Conservation (phyloP, 2,888 invertebrate genomes). For the Leucophora obtusa region DNA sequence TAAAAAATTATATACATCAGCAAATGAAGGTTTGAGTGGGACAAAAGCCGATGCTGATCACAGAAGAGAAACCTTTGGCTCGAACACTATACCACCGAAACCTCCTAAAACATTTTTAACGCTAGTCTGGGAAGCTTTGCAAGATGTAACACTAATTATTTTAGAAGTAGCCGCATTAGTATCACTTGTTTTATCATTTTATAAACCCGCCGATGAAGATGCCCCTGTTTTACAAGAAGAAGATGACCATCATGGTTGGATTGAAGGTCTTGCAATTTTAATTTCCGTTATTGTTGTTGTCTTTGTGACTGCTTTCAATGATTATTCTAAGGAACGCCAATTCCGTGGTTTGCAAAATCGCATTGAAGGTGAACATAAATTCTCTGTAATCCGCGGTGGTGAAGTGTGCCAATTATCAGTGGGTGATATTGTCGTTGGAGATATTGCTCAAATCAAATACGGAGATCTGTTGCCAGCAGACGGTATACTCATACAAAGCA, state of each 20-base stretch:
- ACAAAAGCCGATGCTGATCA: no score
- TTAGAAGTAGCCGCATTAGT: no score
- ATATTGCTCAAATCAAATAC: constrained; percentile 98
- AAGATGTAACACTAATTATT: no score
- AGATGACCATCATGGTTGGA: constrained; percentile 99
- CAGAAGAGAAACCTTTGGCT: no score
- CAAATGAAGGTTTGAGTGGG: no score
- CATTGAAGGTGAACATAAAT: constrained; percentile 99
- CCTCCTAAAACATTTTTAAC: no score
- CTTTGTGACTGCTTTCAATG: constrained; percentile 99
- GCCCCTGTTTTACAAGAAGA: constrained; percentile 90
- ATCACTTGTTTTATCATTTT: no score
- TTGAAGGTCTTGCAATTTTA: constrained; percentile 99
- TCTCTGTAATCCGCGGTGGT: constrained; percentile 95
- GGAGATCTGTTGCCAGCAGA: constrained; percentile 99
- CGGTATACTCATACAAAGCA: constrained; percentile 97
- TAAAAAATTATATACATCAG: no score
- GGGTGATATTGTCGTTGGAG: constrained; percentile 98
- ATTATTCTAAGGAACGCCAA: constrained; percentile 99
- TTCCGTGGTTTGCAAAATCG: constrained; percentile 98
- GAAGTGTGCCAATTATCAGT: constrained; percentile 97
- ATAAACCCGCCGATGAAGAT: no score
- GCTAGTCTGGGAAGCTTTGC: no score
- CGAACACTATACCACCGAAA: no score
- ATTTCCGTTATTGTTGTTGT: constrained; percentile 99